phyloP scores from a whole-genome alignment of 2,113 vertebrate genomes.

The Carlito syrichta region DNA sequence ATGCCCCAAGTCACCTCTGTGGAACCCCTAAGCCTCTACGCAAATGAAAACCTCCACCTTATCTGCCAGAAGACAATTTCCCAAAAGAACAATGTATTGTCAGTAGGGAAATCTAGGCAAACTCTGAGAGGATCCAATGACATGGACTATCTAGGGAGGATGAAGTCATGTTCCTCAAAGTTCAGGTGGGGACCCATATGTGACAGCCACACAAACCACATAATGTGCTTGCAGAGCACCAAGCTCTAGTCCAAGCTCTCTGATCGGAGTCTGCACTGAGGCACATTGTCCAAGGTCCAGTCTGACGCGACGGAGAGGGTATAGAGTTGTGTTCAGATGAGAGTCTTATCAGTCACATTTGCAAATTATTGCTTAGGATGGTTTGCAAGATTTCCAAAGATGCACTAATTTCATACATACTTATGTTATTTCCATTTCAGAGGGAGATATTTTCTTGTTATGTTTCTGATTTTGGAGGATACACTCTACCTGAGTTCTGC shows the following conservation, averaged over 20 bases:
- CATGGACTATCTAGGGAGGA: not conserved
- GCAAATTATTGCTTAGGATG: not conserved
- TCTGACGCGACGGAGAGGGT: accelerated
- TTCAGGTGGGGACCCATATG: not conserved
- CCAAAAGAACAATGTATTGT: not conserved
- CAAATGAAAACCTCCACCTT: not conserved
- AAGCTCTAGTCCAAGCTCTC: not conserved
- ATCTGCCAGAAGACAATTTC: not conserved
- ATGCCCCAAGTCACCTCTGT: not conserved
- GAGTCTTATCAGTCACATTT: not conserved
- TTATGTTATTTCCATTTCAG: not conserved
- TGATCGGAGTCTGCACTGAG: not conserved
- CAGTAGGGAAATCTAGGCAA: not conserved
- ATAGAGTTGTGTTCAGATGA: not conserved
- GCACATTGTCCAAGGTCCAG: not conserved
- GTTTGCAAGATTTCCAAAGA: conserved; percentile 36
- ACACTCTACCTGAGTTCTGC: not conserved
- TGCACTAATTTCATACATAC: not conserved
- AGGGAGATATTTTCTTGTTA: not conserved
- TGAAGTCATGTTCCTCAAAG: not conserved
- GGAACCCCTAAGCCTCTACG: not conserved
- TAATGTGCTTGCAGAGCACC: not conserved
- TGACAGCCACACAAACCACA: too few relatives aligned
- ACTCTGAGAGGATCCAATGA: not conserved
- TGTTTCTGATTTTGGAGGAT: not conserved